Base-by-base conservation (phyloP, 2,113 vertebrate species). In the Peucedramus taeniatus region DNA sequence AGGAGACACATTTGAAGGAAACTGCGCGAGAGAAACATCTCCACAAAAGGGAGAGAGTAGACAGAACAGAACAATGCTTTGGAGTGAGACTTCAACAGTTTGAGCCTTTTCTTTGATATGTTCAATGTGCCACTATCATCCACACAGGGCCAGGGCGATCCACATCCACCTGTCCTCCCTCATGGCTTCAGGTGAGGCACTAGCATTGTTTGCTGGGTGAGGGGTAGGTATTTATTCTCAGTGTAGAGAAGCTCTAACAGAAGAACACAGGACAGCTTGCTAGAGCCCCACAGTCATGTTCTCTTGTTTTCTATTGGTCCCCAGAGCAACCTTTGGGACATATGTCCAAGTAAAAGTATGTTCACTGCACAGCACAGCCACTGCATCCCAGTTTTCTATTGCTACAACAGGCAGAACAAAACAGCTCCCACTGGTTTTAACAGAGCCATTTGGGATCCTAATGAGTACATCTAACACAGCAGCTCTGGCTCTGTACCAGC, bases 401-500 rank as follows among this genome's bases (percentile, higher is more conserved):
- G n/a, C 66, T 74, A 26, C 47, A 61, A 72, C 33, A 49, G 27
- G 18, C 49, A 75, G 54, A 87, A 59, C 15, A 63, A 86, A 91
- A 11, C 49, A 68, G n/a, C 30, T 74, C 74, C 51, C n/a, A 50
- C 4, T 83, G 80, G 76, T 78, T 92, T 93, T 95, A 78, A 47
- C 31, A 56, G 56, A 86, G 33, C 15, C 79, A 39, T 56, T 51
- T 75, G 40, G 57, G 49, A 60, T 78, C 65, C 72, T 95, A 96
- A 90, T 90, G 76, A 90, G 56, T 59, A 18, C 64, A 75, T 81
- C 68, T 83, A 94, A 82, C 51, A 81, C 64, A 94, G 94, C 96
- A 96, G 92, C 92, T 76, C 92, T 96, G 96, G 96, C 92, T 83
- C 44, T 28, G 16, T 40, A 90, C 88, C 96, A 95, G 80, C 72